Evolutionary conservation across 2,797 vertebrate species (phyloP), one percentile per base, ranked within the genome.

Genomic region (Emys orbicularis): DNA sequence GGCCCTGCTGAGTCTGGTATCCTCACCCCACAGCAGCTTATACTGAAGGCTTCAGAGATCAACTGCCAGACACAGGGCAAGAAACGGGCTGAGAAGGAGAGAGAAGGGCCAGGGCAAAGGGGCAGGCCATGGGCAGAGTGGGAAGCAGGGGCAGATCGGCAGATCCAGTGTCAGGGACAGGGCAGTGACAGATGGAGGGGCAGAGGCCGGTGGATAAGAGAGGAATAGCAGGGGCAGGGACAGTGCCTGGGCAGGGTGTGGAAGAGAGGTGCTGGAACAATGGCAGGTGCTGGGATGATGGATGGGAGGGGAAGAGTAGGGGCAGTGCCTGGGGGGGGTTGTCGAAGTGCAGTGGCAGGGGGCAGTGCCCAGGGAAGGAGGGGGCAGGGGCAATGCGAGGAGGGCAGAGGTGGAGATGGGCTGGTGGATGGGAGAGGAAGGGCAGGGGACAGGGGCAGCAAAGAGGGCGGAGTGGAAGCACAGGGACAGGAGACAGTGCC

Each of bases 371-470:
- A 0, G 79, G 41, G 29, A 31, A 76, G n/a, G 29, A 12, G 37
- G 81, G 31, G n/a, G 5, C n/a, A 0, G 29, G n/a, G 7, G 49
- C 49, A 80, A 74, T 19, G 57, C 6, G 31, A 0, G 4, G 72
- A 11, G 79, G 12, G 1, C 61, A 52, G 68, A 13, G 41, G 65
- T 49, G 34, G 53, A 2, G 54, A 2, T 41, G 76, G 90, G 76
- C 0, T 50, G 92, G 93, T 90, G 93, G 79, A 96, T 85, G 93
- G 56, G 86, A 91, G 84, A 86, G 50, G 88, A 81, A 84, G 81
- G 81, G 85, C 80, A 6, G 0, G 93, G 91, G 95, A 94, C 95
- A 96, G 96, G 94, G 93, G 95, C 88, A 1, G 93, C 92, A 92
- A 95, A 81, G 90, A 92, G 96, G 95, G 94, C 96, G 0, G 56